A percentile compares a stretch with the other conserved stretches of the same genome.
Evolutionary conservation across 2,113 vertebrate genomes (phyloP).

Genomic region (Hyla sarda): DNA sequence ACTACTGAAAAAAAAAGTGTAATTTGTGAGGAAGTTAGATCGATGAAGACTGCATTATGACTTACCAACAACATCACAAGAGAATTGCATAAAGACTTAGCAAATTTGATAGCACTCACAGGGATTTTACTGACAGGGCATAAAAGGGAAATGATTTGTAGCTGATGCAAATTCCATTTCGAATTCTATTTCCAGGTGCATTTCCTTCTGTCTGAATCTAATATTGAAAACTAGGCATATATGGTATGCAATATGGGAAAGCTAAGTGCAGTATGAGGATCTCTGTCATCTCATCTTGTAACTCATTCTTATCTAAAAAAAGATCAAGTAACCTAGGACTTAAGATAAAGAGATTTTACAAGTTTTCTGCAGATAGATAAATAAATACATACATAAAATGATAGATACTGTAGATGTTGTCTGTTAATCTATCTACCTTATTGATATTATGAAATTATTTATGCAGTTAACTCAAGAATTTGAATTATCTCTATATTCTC

Average conservation of each 20-base stretch:
- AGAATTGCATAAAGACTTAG: conserved; percentile 50
- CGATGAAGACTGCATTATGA: conserved; percentile 56
- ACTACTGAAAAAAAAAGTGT: conserved; percentile 48
- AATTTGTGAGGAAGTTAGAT: conserved; percentile 51
- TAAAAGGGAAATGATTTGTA: conserved; percentile 55
- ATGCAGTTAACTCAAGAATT: too few relatives aligned
- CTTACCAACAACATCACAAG: conserved; percentile 51
- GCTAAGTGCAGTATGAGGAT: conserved; percentile 13
- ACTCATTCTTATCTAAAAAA: conserved; percentile 3
- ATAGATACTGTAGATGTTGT: too few relatives aligned
- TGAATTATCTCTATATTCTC: too few relatives aligned
- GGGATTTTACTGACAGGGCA: conserved; percentile 53
- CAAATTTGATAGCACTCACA: conserved; percentile 54
- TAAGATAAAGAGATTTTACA: not conserved
- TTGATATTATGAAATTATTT: too few relatives aligned
- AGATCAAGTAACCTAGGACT: not conserved
- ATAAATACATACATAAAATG: too few relatives aligned
- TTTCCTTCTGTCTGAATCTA: conserved; percentile 44
- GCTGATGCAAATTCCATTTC: conserved; percentile 52
- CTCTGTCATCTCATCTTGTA: conserved; percentile 16
- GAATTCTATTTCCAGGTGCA: conserved; percentile 54
- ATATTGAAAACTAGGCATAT: conserved; percentile 45
- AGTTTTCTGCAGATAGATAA: not conserved
- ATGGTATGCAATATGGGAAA: conserved; percentile 33
- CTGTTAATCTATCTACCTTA: too few relatives aligned